Evolutionary conservation across 2,113 vertebrate genomes (phyloP).

Genomic region (Tenebrosternarchus preto): DNA sequence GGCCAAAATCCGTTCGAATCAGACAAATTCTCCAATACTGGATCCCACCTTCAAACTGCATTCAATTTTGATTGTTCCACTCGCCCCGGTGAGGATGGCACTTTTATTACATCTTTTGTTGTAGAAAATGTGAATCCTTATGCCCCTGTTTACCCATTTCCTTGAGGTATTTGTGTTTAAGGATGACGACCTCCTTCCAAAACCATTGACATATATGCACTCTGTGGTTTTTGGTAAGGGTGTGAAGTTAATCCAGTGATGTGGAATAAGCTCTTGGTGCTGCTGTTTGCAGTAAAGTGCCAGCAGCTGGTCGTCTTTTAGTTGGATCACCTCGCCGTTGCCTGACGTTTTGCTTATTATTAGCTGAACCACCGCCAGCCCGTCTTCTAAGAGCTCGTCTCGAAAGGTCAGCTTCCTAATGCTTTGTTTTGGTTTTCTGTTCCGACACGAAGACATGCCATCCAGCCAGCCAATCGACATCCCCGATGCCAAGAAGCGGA

Average conservation of each 20-base stretch:
- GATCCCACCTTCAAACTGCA: slow-evolving; percentile 79
- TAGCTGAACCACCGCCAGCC: not conserved
- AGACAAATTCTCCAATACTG: slow-evolving; percentile 81
- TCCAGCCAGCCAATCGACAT: slow-evolving; percentile 95
- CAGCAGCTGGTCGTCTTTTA: too few species aligned
- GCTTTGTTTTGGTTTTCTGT: not conserved
- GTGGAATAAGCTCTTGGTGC: not conserved
- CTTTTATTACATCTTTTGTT: not conserved
- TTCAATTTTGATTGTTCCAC: slow-evolving; percentile 87
- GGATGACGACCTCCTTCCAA: not conserved
- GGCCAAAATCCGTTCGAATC: slow-evolving; percentile 93
- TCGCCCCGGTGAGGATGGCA: slow-evolving; percentile 81
- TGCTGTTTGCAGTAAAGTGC: slow-evolving; percentile 15
- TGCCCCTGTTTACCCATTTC: not conserved
- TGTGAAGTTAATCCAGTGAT: slow-evolving; percentile 4
- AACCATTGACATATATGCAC: not conserved
- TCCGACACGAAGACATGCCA: slow-evolving; percentile 80
- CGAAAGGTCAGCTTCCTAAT: not conserved
- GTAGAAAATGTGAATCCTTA: not conserved
- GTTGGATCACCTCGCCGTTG: not conserved
- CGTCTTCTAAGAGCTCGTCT: not conserved
- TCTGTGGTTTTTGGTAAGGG: not conserved
- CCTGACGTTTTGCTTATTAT: not conserved
- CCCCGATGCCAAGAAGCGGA: slow-evolving; percentile 92
- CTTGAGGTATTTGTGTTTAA: not conserved